These are phyloP conservation scores for Limulus polyphemus DNA, from an alignment of 2,888 invertebrate species.

Conservation along the genomic window DNA sequence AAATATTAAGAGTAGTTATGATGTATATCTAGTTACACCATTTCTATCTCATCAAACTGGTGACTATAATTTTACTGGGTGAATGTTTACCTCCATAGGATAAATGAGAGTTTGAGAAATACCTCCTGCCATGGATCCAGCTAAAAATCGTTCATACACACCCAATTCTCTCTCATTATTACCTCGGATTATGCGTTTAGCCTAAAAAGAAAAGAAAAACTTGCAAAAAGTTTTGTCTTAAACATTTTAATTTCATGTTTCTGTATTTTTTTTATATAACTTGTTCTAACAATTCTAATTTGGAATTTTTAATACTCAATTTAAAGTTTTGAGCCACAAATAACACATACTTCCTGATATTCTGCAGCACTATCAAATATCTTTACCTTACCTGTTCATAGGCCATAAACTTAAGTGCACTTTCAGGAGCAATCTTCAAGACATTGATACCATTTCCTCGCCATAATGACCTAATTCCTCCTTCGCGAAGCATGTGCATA, in stretches of 20 bases:
- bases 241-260: no score
- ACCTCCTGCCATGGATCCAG: constrained; percentile 90
- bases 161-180: constrained; percentile 60
- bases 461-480: constrained; percentile 84
- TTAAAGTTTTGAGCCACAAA: no score
- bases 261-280: no score
- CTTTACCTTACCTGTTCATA: constrained; percentile 62
- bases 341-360: no score
- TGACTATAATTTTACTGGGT: no score
- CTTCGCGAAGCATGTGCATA: constrained; percentile 76
- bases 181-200: constrained; percentile 69
- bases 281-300: no score
- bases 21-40: no score
- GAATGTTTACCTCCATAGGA: constrained; percentile 65
- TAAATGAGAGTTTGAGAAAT: constrained; percentile 94
- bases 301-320: no score
- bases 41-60: no score
- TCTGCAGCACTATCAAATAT: no score
- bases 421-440: constrained; percentile 96
- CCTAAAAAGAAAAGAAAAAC: constrained; percentile 33
- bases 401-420: constrained; percentile 95
- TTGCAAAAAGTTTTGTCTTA: no score
- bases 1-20: no score
- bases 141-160: constrained; percentile 79
- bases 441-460: constrained; percentile 97